Conservation (phyloP, 2,113 vertebrate genomes). For the Alethe castanea region DNA sequence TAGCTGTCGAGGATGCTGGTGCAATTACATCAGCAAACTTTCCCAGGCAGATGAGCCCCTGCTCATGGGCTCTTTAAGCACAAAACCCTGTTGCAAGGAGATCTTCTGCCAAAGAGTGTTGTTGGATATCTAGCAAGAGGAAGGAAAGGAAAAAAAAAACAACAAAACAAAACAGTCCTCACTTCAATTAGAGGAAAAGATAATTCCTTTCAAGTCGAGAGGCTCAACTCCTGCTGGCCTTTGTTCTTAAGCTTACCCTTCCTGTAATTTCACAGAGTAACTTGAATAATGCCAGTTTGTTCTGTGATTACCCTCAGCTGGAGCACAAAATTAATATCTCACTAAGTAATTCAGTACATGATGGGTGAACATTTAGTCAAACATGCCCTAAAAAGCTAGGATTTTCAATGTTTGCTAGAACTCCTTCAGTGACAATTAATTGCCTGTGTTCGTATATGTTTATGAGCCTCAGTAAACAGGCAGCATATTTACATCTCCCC, state of each 20-base stretch:
- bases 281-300: constrained; percentile 44
- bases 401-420: constrained; percentile 35
- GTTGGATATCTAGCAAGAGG: constrained; percentile 17
- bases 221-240: constrained; percentile 50
- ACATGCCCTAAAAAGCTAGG: constrained; percentile 55
- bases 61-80: background rate
- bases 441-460: constrained; percentile 66
- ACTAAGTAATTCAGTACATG: constrained; percentile 66
- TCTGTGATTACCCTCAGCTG: constrained; percentile 65
- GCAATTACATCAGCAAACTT: background rate
- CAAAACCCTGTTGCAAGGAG: background rate
- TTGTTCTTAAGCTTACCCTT: constrained; percentile 42
- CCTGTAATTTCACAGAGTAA: constrained; percentile 23
- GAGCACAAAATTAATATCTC: constrained; percentile 63
- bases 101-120: background rate
- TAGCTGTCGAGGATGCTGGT: background rate
- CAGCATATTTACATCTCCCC: constrained; percentile 60
- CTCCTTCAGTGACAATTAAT: constrained; percentile 69
- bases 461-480: constrained; percentile 70
- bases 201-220: constrained; percentile 63
- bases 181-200: constrained; percentile 64
- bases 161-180: constrained; percentile 19
- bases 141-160: constrained; percentile 33
- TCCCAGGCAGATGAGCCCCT: background rate
- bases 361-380: constrained; percentile 65